These are phyloP conservation scores for Troides aeacus DNA, from an alignment of 2,888 invertebrate species.

Conservation along the genomic window DNA sequence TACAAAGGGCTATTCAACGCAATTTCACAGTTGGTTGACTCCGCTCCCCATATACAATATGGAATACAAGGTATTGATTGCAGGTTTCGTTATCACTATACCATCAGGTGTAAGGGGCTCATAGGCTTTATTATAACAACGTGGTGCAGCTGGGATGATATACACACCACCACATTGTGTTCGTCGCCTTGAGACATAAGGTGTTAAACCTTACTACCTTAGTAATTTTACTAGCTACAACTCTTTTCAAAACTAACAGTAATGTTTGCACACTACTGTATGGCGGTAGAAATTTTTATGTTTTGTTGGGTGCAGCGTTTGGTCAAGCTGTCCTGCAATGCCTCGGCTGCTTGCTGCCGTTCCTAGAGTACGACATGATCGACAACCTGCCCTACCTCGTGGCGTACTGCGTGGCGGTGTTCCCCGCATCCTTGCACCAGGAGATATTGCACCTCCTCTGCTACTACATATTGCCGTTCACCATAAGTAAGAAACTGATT, in stretches of 20 bases:
- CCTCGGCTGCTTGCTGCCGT: constrained; percentile 95
- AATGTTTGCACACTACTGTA: too few species aligned
- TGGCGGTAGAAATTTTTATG: not conserved
- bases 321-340: constrained; percentile 96
- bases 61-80: constrained; percentile 86
- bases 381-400: constrained; percentile 97
- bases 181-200: too few species aligned
- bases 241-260: too few species aligned
- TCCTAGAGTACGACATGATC: constrained; percentile 96
- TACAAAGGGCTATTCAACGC: constrained; percentile 97
- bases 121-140: too few species aligned
- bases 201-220: too few species aligned
- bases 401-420: constrained; percentile 95
- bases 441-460: constrained; percentile 97
- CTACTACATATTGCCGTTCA: constrained; percentile 97
- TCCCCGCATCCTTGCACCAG: constrained; percentile 94
- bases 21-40: constrained; percentile 93
- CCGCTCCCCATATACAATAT: constrained; percentile 94
- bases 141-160: too few species aligned
- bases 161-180: too few species aligned
- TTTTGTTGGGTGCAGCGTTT: constrained; percentile 82
- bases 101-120: not conserved
- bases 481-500: constrained; percentile 86
- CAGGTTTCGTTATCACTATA: not conserved
- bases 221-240: too few species aligned